These are phyloP conservation scores for Brachyhypopomus occidentalis DNA, from an alignment of 2,113 vertebrate species.

Conservation along the genomic window DNA sequence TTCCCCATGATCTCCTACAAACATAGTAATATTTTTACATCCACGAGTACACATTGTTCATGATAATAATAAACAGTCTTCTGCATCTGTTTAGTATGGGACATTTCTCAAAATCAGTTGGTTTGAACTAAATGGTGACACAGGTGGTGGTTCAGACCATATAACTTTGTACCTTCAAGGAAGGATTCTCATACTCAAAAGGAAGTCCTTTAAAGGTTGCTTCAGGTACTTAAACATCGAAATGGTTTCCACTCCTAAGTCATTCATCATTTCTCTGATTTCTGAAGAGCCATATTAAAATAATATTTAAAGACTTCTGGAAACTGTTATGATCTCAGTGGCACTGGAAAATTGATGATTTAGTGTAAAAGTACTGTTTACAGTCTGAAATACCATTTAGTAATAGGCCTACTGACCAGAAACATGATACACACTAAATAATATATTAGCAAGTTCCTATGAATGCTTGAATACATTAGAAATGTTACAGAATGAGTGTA, in stretches of 20 bases:
- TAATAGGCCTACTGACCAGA: conserved; percentile 10
- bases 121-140: too few relatives aligned
- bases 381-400: too few relatives aligned
- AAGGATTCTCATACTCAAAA: background rate
- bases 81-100: background rate
- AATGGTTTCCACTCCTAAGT: too few relatives aligned
- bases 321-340: background rate
- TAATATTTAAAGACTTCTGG: too few relatives aligned
- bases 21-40: conserved; percentile 29
- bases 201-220: too few relatives aligned
- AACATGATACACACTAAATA: conserved; percentile 18
- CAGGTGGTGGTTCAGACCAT: background rate
- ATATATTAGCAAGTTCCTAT: background rate
- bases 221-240: too few relatives aligned
- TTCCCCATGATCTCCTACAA: conserved; percentile 93
- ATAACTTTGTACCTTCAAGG: background rate
- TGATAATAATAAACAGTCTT: background rate
- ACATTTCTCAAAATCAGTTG: background rate
- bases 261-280: background rate
- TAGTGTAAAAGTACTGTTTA: too few relatives aligned
- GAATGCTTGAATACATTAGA: conserved; percentile 19
- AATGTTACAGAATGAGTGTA: conserved; percentile 1
- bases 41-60: background rate
- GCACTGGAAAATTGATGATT: background rate
- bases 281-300: background rate